Base-by-base conservation (phyloP, 2,888 invertebrate species). In the Hirtodrosophila cameraria region DNA sequence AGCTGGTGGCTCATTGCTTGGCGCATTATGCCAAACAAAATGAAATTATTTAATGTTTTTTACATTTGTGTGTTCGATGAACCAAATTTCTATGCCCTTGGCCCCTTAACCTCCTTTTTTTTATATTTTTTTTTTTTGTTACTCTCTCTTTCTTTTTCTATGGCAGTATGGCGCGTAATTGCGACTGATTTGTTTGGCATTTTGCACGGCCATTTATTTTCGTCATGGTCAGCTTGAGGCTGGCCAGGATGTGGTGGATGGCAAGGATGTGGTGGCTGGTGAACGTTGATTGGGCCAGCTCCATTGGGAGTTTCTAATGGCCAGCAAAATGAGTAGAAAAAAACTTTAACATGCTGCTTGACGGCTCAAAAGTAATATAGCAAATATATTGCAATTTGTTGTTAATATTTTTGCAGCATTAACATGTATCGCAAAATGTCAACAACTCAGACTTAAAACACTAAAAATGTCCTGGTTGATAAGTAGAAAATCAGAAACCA, bases 171-270 rank as follows among this genome's bases (percentile, higher is more conserved):
- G 60, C 71, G 82, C 53, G 74, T 76, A 79, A 80, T 83, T 80
- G 84, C 84, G 80, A 69, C 84, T 79, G 84, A 79, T 79, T 78
- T 80, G 78, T 76, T 69, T 60, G 75, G 64, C 80, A 79, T 79
- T 78, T 78, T 71, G 78, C 72, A 72, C 75, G 68, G 76, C 83
- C 68, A 78, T 78, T 78, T 83, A 65, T 72, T 75, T 72, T 65
- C 73, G 80, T 66, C 76, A 79, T 76, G 83, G 83, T 58, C 83
- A 80, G 69, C 73, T 76, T 72, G 61, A 48, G 50, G 77, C 49
- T 41, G 41, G 27, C 39, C 59, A 53, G 60, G 55, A 55, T 55
- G 54, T 61, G 43, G 48, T n/a, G 57, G 30, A 39, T 18, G 20
- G 42, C 50, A 25, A 55, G 60, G 57, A 36, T 57, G 55, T 57